Percentiles rank a stretch among this genome's conserved stretches.
Conservation (phyloP, 1,140 invertebrate genomes). For the Rhagoletis zephyria region DNA sequence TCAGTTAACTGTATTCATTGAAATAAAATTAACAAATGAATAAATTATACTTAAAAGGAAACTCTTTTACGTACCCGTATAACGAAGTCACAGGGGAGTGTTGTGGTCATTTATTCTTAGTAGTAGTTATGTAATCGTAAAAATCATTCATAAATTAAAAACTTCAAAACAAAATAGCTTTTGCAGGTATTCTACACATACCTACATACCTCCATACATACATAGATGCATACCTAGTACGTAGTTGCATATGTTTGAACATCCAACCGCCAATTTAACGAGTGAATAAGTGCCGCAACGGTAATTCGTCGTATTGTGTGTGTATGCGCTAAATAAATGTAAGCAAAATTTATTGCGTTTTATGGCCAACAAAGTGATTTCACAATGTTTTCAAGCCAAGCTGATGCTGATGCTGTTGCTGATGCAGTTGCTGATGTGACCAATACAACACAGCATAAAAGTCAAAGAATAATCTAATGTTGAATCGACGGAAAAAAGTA, state of each 20-base stretch:
- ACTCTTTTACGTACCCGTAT: no score
- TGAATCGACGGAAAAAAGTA: background rate
- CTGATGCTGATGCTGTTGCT: background rate
- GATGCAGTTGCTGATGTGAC: no score
- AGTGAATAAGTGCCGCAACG: background rate
- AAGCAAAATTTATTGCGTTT: slow-evolving; percentile 12
- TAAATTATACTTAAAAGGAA: no score
- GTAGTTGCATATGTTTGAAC: no score
- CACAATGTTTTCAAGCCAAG: background rate
- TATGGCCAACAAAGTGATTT: background rate
- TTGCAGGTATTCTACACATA: background rate
- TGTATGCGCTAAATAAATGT: background rate
- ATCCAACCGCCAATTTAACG: no score
- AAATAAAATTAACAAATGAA: no score
- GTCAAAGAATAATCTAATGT: background rate
- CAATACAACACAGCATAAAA: background rate
- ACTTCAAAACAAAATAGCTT: background rate
- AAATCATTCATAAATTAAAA: slow-evolving; percentile 15
- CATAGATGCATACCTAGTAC: no score
- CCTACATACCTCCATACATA: no score
- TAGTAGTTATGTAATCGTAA: background rate
- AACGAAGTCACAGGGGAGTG: background rate
- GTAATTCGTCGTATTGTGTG: background rate
- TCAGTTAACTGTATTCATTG: no score
- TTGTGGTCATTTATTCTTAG: background rate